Conservation (phyloP, 2,888 invertebrate genomes). For the Proisotoma minuta region DNA sequence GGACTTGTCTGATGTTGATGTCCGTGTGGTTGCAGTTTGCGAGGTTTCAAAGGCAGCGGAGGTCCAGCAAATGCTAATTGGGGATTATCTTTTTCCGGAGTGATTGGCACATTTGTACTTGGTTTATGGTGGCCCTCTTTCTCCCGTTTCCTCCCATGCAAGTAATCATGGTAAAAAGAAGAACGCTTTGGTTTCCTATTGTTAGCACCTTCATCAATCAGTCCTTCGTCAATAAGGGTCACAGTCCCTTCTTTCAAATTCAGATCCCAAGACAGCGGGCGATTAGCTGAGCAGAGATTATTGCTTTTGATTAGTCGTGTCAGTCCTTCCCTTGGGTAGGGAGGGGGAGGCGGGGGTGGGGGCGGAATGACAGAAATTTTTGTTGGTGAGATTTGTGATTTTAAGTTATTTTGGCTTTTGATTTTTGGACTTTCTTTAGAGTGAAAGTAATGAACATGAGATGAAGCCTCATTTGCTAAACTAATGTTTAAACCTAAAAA, state of each 20-base stretch:
- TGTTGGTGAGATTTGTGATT: conserved; percentile 28
- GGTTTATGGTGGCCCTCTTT: neutral
- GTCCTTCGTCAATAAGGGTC: conserved; percentile 5
- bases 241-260: conserved; percentile 16
- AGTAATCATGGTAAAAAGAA: conserved; percentile 3
- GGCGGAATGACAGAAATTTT: conserved; percentile 7
- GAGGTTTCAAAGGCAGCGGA: neutral
- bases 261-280: conserved; percentile 40
- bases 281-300: neutral
- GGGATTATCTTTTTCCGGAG: neutral
- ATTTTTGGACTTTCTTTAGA: neutral
- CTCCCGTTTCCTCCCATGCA: conserved; percentile 5
- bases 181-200: neutral
- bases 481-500: too few species aligned
- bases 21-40: neutral
- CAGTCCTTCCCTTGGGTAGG: conserved; percentile 17
- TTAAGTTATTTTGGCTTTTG: conserved; percentile 14
- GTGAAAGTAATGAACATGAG: neutral
- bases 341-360: conserved; percentile 26
- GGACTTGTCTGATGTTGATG: too few species aligned
- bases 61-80: neutral
- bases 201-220: neutral
- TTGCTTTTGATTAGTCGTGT: neutral
- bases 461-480: too few species aligned
- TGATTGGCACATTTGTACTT: neutral